Evolutionary conservation across 2,113 vertebrate species (phyloP).

Genomic region (Paramisgurnus dabryanus): DNA sequence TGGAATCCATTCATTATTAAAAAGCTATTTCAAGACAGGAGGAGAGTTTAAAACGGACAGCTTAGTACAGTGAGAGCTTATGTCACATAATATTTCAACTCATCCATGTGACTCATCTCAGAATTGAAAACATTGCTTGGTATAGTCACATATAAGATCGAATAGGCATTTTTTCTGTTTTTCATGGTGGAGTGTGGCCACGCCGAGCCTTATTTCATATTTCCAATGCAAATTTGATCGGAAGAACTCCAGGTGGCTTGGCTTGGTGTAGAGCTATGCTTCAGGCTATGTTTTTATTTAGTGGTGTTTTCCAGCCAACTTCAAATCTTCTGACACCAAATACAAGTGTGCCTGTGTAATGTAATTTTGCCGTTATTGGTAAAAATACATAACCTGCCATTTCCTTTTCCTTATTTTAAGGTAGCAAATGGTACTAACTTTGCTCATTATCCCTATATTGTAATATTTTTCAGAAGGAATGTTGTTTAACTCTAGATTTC

Average conservation of each 20-base stretch:
- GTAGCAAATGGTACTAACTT: no score
- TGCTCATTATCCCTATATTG: not conserved
- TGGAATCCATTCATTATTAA: slow-evolving; percentile 27
- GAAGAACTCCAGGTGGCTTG: slow-evolving; percentile 42
- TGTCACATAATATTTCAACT: not conserved
- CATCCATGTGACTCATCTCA: not conserved
- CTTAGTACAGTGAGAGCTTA: not conserved
- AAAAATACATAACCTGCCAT: not conserved
- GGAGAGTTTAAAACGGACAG: slow-evolving; percentile 5
- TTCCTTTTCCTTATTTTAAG: no score
- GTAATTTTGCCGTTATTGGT: not conserved
- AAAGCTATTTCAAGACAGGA: not conserved
- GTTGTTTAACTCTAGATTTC: slow-evolving; percentile 2
- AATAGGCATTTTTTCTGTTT: slow-evolving; percentile 5
- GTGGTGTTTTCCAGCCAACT: slow-evolving; percentile 11
- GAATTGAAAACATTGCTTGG: not conserved
- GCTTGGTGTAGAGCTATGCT: slow-evolving; percentile 36
- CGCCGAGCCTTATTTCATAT: slow-evolving; percentile 29
- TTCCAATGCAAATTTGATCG: slow-evolving; percentile 43
- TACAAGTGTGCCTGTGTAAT: not conserved
- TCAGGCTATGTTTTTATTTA: slow-evolving; percentile 26
- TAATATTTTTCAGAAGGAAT: not conserved
- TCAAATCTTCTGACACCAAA: not conserved
- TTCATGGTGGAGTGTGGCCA: slow-evolving; percentile 9
- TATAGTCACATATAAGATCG: not conserved